Conservation (phyloP, 2,113 vertebrate genomes). For the Echinops telfairi region DNA sequence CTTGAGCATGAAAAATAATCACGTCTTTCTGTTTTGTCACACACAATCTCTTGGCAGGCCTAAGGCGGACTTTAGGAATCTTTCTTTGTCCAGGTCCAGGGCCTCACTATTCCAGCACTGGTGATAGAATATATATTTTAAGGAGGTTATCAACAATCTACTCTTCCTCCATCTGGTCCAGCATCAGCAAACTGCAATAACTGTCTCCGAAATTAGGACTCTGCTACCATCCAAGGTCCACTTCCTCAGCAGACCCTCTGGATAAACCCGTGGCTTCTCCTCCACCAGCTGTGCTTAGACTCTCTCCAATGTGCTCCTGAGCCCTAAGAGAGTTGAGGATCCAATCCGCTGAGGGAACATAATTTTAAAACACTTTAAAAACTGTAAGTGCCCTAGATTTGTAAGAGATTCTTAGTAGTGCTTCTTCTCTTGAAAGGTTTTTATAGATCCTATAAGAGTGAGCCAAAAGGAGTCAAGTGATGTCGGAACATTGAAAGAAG, state of each 20-base stretch:
- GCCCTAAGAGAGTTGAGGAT: background rate
- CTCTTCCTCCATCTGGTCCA: background rate
- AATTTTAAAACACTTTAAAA: conserved; percentile 59
- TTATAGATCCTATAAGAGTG: conserved; percentile 29
- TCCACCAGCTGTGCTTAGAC: conserved; percentile 19
- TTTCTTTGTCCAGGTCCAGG: background rate
- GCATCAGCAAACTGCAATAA: background rate
- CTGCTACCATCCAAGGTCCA: background rate
- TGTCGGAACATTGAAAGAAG: background rate
- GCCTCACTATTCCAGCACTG: background rate
- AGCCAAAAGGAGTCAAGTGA: background rate
- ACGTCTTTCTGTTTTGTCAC: no score
- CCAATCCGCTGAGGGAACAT: conserved; percentile 16
- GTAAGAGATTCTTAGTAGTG: conserved; percentile 2
- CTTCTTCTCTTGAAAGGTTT: conserved; percentile 46
- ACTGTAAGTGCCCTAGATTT: conserved; percentile 29
- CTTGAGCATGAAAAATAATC: background rate
- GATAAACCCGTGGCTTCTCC: background rate
- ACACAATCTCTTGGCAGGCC: background rate
- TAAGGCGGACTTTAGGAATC: background rate
- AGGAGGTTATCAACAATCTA: background rate
- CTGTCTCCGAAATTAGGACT: background rate
- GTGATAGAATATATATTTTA: background rate
- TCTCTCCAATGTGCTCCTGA: background rate
- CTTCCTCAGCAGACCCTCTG: background rate